These are phyloP conservation scores for Apodemia zela DNA, from an alignment of 2,888 invertebrate species.

Conservation along the genomic window DNA sequence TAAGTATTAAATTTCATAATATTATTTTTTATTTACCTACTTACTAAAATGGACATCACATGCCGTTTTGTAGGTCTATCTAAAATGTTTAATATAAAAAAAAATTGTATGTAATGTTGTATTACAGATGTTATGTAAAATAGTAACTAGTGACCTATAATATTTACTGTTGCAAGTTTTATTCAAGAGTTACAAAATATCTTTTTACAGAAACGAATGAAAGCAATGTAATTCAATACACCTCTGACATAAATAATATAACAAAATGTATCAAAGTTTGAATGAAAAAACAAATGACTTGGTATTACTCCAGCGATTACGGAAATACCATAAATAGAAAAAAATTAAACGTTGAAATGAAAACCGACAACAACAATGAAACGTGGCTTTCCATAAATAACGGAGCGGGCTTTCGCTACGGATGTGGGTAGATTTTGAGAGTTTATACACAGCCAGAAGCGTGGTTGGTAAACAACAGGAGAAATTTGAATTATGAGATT, in stretches of 20 bases:
- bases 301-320: conserved; percentile 48
- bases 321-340: conserved; percentile 62
- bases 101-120: too few relatives aligned
- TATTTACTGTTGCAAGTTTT: too few relatives aligned
- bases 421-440: conserved; percentile 75
- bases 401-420: conserved; percentile 71
- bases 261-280: conserved; percentile 35
- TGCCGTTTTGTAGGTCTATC: too few relatives aligned
- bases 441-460: conserved; percentile 64
- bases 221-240: too few relatives aligned
- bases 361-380: conserved; percentile 75
- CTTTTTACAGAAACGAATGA: too few relatives aligned
- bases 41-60: too few relatives aligned
- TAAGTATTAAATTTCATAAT: too few relatives aligned
- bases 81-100: too few relatives aligned
- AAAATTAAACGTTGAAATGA: conserved; percentile 71
- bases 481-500: conserved; percentile 73
- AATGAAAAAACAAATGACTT: conserved; percentile 56
- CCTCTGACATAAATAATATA: conserved; percentile 28
- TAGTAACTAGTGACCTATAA: too few relatives aligned
- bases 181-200: too few relatives aligned
- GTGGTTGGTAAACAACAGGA: conserved; percentile 62
- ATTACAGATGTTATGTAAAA: too few relatives aligned
- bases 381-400: conserved; percentile 75
- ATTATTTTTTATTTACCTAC: too few relatives aligned